Percentiles rank a stretch among this genome's conserved stretches.
These are phyloP conservation scores for Chaetura pelagica DNA, from an alignment of 2,113 vertebrate genomes.

Conservation along the genomic window DNA sequence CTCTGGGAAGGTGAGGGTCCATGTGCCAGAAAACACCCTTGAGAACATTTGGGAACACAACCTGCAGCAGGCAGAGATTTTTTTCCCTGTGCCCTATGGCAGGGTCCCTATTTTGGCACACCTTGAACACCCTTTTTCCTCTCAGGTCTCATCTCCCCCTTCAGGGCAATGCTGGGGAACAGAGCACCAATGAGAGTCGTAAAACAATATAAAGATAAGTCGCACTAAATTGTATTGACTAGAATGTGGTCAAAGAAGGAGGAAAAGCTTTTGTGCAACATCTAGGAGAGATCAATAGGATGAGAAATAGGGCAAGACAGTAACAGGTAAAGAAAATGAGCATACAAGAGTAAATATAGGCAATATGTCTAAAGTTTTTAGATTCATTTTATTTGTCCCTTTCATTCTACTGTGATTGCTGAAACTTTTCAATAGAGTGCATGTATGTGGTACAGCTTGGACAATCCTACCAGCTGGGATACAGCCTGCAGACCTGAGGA, in stretches of 20 bases:
- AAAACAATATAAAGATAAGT: rapidly evolving
- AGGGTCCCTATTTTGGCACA: not conserved
- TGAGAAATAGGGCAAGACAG: rapidly evolving
- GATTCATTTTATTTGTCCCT: not conserved
- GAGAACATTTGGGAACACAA: not conserved
- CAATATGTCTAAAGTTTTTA: not conserved
- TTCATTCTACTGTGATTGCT: not conserved
- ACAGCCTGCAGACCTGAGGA: not conserved
- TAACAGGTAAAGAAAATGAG: not conserved
- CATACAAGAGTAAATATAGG: not conserved
- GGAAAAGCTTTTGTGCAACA: not conserved
- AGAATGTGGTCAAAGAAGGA: not conserved
- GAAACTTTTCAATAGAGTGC: no score
- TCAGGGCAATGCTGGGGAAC: not conserved
- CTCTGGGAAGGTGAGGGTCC: not conserved
- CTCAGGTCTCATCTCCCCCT: not conserved
- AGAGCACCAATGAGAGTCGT: rapidly evolving
- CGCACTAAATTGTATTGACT: not conserved
- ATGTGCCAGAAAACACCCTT: not conserved
- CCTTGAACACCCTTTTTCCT: not conserved
- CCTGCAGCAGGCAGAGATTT: not conserved
- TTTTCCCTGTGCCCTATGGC: no score
- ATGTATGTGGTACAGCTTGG: not conserved
- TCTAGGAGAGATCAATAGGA: not conserved
- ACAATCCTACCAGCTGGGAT: not conserved